Evolutionary conservation across 1,140 invertebrate genomes (phyloP).

Genomic region (Hylaeus anthracinus): DNA sequence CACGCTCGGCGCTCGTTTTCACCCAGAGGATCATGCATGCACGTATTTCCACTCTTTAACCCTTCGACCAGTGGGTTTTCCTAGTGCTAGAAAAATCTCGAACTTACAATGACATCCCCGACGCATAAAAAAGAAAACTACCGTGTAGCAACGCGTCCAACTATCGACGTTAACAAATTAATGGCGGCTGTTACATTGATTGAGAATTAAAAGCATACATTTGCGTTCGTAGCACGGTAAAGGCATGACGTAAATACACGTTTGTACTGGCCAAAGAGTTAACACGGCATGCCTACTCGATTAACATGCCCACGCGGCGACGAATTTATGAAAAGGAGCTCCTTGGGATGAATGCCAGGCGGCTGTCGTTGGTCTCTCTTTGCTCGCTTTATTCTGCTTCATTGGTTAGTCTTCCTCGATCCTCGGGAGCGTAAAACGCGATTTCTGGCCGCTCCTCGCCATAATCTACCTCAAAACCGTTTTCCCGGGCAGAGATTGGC

Average conservation of each 20-base stretch:
- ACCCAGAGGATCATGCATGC: not conserved
- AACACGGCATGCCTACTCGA: not conserved
- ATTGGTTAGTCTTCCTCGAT: not conserved
- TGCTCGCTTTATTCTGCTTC: not conserved
- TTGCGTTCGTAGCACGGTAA: no score
- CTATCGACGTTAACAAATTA: no score
- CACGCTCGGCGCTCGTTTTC: conserved; percentile 16
- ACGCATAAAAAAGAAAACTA: no score
- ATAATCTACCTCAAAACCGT: not conserved
- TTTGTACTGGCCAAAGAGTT: no score
- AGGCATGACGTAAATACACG: no score
- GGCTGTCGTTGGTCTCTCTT: not conserved
- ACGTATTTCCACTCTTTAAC: conserved; percentile 24
- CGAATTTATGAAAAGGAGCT: conserved; percentile 19
- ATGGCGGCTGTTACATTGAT: no score
- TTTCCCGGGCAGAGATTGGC: not conserved
- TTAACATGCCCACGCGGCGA: conserved; percentile 25
- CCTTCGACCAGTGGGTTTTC: not conserved
- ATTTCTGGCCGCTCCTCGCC: not conserved
- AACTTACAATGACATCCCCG: no score
- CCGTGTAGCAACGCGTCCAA: no score
- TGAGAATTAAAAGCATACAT: no score
- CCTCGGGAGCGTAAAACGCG: not conserved
- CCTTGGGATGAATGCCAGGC: not conserved
- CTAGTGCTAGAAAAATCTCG: no score